Conservation (phyloP, 2,797 vertebrate species). For the Chaetophractus vellerosus region DNA sequence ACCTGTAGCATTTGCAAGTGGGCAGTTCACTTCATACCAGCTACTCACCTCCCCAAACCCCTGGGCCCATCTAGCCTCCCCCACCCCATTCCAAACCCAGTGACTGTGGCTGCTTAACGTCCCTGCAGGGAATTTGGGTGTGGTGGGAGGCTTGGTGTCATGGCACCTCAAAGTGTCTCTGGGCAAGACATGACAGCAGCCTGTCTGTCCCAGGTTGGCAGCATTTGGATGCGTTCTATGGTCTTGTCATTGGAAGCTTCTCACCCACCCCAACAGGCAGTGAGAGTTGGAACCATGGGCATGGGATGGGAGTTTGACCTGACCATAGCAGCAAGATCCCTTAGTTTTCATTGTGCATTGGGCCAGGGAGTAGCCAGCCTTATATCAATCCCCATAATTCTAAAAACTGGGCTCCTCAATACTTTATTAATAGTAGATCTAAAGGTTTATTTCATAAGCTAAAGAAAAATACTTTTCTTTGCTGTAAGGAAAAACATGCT, state of each 20-base stretch:
- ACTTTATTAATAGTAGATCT: background rate
- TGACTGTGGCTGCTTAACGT: background rate
- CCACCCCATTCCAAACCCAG: background rate
- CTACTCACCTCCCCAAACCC: background rate
- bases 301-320: background rate
- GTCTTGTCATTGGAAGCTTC: background rate
- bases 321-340: background rate
- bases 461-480: background rate
- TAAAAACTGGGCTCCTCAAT: background rate
- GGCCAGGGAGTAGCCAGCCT: background rate
- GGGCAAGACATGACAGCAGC: background rate
- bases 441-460: background rate
- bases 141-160: background rate
- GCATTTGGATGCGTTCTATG: background rate
- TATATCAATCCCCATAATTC: background rate
- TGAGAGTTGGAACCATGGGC: no score
- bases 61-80: no score
- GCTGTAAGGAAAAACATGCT: background rate
- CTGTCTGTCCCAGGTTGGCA: background rate
- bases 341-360: background rate
- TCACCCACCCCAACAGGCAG: background rate
- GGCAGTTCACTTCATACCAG: background rate
- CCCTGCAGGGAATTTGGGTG: fast-evolving
- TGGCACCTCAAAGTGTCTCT: background rate
- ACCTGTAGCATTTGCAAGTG: background rate